Conservation (phyloP, 1,140 invertebrate species). For the Liolophura sinensis region DNA sequence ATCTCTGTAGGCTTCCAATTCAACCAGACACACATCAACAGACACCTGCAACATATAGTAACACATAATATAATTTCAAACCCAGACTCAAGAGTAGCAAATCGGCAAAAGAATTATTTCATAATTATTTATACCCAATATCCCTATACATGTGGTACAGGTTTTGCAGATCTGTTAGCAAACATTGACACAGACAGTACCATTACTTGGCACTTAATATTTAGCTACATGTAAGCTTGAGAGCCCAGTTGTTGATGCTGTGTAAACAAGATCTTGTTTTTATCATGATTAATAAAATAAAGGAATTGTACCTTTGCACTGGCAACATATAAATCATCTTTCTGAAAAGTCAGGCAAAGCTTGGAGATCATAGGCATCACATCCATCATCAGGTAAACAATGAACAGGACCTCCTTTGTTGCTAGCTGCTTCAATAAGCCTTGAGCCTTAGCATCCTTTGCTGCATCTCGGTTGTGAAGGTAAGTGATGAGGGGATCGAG, state of each 20-base stretch:
- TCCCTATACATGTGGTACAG: too few relatives aligned
- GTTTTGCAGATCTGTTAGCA: too few relatives aligned
- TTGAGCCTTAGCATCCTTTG: constrained; percentile 9
- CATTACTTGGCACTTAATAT: too few relatives aligned
- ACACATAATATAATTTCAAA: too few relatives aligned
- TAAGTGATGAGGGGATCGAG: constrained; percentile 16
- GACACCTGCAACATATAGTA: neutral
- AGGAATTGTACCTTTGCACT: constrained; percentile 7
- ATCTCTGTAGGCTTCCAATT: constrained; percentile 1
- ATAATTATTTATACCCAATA: too few relatives aligned
- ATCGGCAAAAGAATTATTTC: too few relatives aligned
- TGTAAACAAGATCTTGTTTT: too few relatives aligned
- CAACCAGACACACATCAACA: constrained; percentile 5
- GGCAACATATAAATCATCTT: constrained; percentile 15
- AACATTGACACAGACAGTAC: too few relatives aligned
- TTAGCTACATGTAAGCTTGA: too few relatives aligned
- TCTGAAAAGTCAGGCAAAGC: constrained; percentile 16
- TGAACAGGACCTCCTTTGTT: constrained; percentile 7
- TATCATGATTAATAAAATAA: constrained; percentile 4
- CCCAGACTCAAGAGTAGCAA: too few relatives aligned
- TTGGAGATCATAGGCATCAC: constrained; percentile 17
- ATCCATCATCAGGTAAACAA: constrained; percentile 22
- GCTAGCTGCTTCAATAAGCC: constrained; percentile 13
- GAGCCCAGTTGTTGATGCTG: too few relatives aligned
- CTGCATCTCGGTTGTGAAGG: too few relatives aligned